A percentile compares a stretch with the other conserved stretches of the same genome.
Conservation (phyloP, 2,113 vertebrate species). For the Australoheros scitulus region DNA sequence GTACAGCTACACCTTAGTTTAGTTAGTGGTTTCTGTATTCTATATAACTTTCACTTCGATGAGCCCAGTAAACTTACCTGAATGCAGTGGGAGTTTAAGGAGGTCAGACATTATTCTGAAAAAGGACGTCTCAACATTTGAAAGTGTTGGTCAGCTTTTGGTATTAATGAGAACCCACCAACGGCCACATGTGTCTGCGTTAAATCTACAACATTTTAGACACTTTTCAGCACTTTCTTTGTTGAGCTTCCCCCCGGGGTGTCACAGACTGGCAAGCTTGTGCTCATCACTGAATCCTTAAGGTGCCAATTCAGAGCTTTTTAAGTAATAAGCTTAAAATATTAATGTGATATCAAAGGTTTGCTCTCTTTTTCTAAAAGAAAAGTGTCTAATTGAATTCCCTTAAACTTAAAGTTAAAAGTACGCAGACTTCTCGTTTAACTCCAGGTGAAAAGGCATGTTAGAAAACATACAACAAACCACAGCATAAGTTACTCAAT, state of each 20-base stretch:
- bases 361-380: not conserved
- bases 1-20: too few relatives aligned
- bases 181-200: not conserved
- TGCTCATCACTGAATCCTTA: constrained; percentile 21
- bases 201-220: not conserved
- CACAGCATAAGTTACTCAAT: not conserved
- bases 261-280: not conserved
- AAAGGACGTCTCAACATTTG: not conserved
- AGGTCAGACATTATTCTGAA: too few relatives aligned
- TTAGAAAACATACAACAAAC: not conserved
- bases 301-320: constrained; percentile 9
- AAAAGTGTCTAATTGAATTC: not conserved
- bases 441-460: not conserved
- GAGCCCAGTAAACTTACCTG: not conserved
- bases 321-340: constrained; percentile 23
- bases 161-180: not conserved
- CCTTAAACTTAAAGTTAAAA: not conserved
- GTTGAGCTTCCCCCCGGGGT: not conserved
- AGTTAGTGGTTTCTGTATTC: too few relatives aligned
- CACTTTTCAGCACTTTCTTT: not conserved
- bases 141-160: not conserved
- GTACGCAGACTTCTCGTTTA: too few relatives aligned
- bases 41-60: not conserved
- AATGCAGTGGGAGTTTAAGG: not conserved
- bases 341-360: constrained; percentile 16